Base-by-base conservation (phyloP, 2,797 vertebrate species). In the Sebastiscus albofasciatus region DNA sequence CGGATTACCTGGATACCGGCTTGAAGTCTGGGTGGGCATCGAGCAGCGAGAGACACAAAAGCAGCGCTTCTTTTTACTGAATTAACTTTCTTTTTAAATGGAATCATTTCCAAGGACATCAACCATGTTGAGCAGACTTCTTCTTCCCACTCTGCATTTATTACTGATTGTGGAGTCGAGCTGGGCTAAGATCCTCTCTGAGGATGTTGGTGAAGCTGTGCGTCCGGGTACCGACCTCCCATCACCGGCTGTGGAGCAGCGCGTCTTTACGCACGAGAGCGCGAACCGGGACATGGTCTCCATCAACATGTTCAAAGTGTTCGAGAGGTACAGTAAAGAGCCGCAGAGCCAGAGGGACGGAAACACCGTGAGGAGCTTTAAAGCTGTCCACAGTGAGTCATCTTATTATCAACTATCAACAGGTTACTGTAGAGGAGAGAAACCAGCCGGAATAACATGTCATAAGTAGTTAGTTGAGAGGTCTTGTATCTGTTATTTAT, bases 291-390 rank as follows among this genome's bases (percentile, higher is more conserved):
- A 98, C 93, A 91, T 95, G 95, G 94, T 96, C 68, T 94, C 96
- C 89, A 87, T 94, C 82, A 95, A 95, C 84, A 99, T 99, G 98
- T 95, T 97, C 77, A 95, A 96, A 87, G 95, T 98, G 62, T 98
- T 97, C 89, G 97, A 98, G 79, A 96, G 94, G 84, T 98, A 98
- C 94, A 97, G 92, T 68, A 94, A 96, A 52, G 95, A 96, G 27
- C 95, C 95, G 33, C 92, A 90, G 82, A 92, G 94, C 49, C 95
- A 96, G 4, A 94, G 92, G 79, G 94, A 96, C 31, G 96, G 96
- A 54, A 99, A 99, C 93, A 99, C 98, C 0, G 97, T 99, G 65
- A 96, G 97, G 87, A 97, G 98, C 79, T 98, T 98, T 85, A 95
- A 95, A 90, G 96, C 95, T 84, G 92, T 87, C 54, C 95, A 94